Evolutionary conservation across 2,888 invertebrate species (phyloP).

Genomic region (Xestobium rufovillosum): DNA sequence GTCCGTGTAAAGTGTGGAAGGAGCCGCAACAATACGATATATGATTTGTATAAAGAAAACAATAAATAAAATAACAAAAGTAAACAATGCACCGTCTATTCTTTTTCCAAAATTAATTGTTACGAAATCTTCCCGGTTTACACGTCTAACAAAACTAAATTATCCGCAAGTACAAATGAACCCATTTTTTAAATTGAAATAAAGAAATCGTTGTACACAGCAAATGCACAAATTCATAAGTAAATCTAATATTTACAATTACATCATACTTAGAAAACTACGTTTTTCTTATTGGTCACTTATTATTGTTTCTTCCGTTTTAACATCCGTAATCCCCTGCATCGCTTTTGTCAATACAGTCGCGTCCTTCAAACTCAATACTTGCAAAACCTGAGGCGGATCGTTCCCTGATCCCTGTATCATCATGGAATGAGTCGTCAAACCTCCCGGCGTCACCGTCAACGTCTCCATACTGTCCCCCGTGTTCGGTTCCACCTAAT

Average conservation of each 20-base stretch:
- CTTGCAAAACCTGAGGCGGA: conserved; percentile 74
- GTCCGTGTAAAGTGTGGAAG: no score
- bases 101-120: no score
- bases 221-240: no score
- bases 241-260: conserved; percentile 1
- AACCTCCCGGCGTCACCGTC: conserved; percentile 62
- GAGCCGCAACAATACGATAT: no score
- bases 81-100: no score
- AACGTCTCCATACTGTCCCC: conserved; percentile 67
- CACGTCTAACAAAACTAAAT: no score
- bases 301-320: conserved; percentile 59
- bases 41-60: background rate
- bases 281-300: conserved; percentile 39
- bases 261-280: background rate
- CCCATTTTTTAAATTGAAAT: conserved; percentile 1
- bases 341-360: conserved; percentile 74
- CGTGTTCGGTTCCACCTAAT: conserved; percentile 66
- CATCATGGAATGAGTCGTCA: conserved; percentile 70
- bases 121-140: no score
- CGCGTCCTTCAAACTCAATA: conserved; percentile 79
- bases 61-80: background rate
- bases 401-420: conserved; percentile 62
- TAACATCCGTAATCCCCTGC: conserved; percentile 62
- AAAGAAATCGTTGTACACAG: no score
- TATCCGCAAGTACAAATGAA: background rate